Conservation (phyloP, 2,888 invertebrate species). For the Clitarchus hookeri region DNA sequence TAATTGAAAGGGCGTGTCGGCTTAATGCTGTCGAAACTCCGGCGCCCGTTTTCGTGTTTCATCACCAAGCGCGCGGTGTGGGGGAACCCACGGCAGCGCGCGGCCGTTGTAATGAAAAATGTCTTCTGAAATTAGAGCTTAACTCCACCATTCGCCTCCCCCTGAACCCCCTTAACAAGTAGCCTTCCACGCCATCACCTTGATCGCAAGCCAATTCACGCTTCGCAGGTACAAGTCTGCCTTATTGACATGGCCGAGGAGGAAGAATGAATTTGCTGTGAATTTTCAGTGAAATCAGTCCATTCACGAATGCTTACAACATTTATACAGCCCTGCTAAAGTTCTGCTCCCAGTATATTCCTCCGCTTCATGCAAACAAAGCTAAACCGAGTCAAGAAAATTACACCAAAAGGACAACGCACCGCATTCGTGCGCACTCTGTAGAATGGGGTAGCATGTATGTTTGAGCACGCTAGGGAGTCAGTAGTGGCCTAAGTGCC, state of each 20-base stretch:
- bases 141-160: neutral
- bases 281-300: too few species aligned
- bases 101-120: neutral
- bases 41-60: neutral
- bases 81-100: neutral
- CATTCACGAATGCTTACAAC: too few species aligned
- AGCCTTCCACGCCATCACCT: neutral
- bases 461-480: too few species aligned
- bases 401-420: too few species aligned
- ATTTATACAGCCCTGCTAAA: too few species aligned
- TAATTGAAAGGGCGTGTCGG: neutral
- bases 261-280: neutral
- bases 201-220: neutral
- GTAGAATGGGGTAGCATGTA: too few species aligned
- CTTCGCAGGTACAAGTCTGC: neutral
- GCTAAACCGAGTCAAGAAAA: too few species aligned
- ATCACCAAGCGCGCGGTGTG: neutral
- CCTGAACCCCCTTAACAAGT: neutral
- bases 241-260: neutral
- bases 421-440: too few species aligned
- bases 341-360: too few species aligned
- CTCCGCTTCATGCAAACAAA: too few species aligned
- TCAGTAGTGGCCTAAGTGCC: too few species aligned
- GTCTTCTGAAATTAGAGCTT: constrained; percentile 2
- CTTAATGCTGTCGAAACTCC: constrained; percentile 14